Conservation (phyloP, 2,113 vertebrate genomes). For the Cichladusa arquata region DNA sequence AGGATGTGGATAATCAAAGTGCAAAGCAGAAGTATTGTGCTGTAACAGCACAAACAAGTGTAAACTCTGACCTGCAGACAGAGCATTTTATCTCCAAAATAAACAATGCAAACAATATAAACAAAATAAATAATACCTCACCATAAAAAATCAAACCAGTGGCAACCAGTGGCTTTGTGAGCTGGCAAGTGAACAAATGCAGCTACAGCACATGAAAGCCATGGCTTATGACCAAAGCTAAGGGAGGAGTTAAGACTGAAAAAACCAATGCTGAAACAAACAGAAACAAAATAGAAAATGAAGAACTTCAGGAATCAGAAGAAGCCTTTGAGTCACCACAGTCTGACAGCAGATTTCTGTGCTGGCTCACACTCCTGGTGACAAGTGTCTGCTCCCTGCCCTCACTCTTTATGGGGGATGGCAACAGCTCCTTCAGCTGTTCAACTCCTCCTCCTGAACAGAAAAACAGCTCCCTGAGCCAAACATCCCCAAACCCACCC, state of each 20-base stretch:
- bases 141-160: neutral
- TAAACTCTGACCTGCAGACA: neutral
- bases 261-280: neutral
- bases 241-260: neutral
- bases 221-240: neutral
- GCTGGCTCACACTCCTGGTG: neutral
- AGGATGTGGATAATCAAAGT: neutral
- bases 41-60: neutral
- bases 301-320: neutral
- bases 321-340: neutral
- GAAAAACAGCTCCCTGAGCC: neutral
- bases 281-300: neutral
- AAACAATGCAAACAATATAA: no score
- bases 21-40: neutral
- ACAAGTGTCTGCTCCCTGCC: neutral
- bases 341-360: neutral
- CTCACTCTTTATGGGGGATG: neutral
- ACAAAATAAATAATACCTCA: neutral
- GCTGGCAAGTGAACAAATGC: neutral
- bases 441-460: no score
- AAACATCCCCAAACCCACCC: neutral
- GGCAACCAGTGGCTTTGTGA: neutral
- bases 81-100: neutral
- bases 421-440: neutral
- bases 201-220: neutral